A percentile compares a stretch with the other conserved stretches of the same genome.
phyloP scores from a whole-genome alignment of 2,113 vertebrate species.

The Bos indicus region DNA sequence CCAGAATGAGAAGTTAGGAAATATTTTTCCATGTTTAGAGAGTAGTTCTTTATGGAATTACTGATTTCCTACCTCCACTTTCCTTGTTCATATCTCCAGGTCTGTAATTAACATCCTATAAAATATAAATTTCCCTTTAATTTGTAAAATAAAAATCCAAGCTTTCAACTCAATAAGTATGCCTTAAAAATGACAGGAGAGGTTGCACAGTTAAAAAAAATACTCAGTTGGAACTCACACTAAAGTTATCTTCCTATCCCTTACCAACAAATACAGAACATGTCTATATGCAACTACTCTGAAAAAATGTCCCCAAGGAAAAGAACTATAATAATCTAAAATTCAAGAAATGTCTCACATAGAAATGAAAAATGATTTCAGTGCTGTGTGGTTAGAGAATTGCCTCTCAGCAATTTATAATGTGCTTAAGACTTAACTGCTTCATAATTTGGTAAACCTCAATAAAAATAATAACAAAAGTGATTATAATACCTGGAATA shows the following conservation, averaged over 20 bases:
- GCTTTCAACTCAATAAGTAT: neutral
- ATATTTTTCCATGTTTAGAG: neutral
- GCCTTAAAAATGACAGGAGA: neutral
- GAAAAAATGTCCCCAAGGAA: neutral
- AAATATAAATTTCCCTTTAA: neutral
- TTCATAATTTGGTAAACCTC: neutral
- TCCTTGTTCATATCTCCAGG: neutral
- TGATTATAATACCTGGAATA: neutral
- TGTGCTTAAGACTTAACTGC: neutral
- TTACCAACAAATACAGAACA: neutral
- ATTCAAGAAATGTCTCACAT: constrained; percentile 22
- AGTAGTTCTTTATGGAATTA: neutral
- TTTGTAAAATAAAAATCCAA: neutral
- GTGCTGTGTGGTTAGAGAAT: neutral
- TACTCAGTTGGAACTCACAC: neutral
- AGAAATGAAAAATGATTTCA: constrained; percentile 39
- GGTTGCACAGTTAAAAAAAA: neutral
- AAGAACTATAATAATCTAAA: constrained; percentile 9
- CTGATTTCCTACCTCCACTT: neutral
- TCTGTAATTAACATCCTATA: neutral
- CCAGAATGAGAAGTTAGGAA: neutral
- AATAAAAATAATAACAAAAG: neutral
- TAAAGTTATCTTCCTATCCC: neutral
- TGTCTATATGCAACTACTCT: neutral
- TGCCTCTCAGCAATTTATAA: neutral